Base-by-base conservation (phyloP, 30 jellyfish, hydroid and myxozoan genomes). In the Aurelia sp. region DNA sequence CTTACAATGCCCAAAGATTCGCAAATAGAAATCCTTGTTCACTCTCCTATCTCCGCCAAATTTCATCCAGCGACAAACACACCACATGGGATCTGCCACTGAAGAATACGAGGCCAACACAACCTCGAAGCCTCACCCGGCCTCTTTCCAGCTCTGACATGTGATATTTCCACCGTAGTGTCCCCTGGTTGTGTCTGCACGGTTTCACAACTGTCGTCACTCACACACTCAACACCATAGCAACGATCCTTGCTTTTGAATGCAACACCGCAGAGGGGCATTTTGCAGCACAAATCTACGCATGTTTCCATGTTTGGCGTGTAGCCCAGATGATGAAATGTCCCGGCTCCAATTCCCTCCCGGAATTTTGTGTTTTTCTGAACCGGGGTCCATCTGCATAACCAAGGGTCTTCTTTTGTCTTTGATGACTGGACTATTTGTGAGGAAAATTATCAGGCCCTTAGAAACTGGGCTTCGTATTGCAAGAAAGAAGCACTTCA, bases 301-400 rank as follows among this genome's bases (percentile, higher is more conserved):
- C 98, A 92, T 11, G 98, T 81, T 50, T 86, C 92, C 98, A 92
- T 92, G 48, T 81, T 92, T 77, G 98, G 98, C 22, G 98, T 92
- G 82, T 81, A 77, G 19, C 98, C 98, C 52, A 92, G 96, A 50
- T 77, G 95, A 62, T 86, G 96, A 65, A 92, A 92, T 21, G 95
- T 86, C 37, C 98, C 98, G 17, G 98, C 95, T 61, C 96, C 91
- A 62, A 92, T 87, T 11, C 98, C 98, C 41, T 79, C 96, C 37
- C 91, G 82, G 20, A 92, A 71, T 79, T 92, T 92, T 13, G 91
- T 87, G 80, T 80, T 66, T 65, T 82, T 81, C 74, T 86, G 91
- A 76, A 86, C 90, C 20, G 95, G 91, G 4, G 91, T 85, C 98
- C 98, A 92, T 92, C 91, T 82, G 86, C 98, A 92, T 20, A 86